A percentile compares a stretch with the other conserved stretches of the same genome.
phyloP scores from a whole-genome alignment of 64 coral and sea anemone species.

The Montipora efflorescens region DNA sequence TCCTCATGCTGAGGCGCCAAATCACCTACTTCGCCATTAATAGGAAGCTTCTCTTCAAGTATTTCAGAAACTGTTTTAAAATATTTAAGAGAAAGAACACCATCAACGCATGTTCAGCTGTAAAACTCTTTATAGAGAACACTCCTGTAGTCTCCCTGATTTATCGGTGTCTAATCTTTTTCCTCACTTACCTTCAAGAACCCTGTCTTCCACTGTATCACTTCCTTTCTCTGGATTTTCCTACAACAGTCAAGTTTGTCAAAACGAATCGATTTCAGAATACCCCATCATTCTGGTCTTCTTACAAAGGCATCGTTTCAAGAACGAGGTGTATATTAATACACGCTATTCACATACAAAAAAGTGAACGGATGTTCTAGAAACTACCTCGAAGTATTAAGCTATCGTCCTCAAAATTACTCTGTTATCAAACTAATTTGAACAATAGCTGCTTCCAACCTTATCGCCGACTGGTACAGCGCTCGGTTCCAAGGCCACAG shows the following conservation, averaged over 20 bases:
- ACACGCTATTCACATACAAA: too few relatives aligned
- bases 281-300: neutral
- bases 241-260: neutral
- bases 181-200: constrained; percentile 1
- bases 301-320: neutral
- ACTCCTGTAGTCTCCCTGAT: too few relatives aligned
- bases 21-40: neutral
- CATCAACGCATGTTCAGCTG: neutral
- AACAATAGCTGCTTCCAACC: neutral
- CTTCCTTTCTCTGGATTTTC: neutral
- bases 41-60: neutral
- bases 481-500: constrained; percentile 6
- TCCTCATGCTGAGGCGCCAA: neutral
- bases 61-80: neutral
- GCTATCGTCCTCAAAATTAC: too few relatives aligned
- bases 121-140: too few relatives aligned
- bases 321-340: too few relatives aligned
- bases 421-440: too few relatives aligned
- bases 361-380: too few relatives aligned
- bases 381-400: too few relatives aligned
- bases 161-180: too few relatives aligned
- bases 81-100: neutral
- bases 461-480: neutral
- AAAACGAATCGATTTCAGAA: neutral
- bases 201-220: neutral